Conservation (phyloP, 2,797 vertebrate genomes). For the Phoeniculus purpureus region DNA sequence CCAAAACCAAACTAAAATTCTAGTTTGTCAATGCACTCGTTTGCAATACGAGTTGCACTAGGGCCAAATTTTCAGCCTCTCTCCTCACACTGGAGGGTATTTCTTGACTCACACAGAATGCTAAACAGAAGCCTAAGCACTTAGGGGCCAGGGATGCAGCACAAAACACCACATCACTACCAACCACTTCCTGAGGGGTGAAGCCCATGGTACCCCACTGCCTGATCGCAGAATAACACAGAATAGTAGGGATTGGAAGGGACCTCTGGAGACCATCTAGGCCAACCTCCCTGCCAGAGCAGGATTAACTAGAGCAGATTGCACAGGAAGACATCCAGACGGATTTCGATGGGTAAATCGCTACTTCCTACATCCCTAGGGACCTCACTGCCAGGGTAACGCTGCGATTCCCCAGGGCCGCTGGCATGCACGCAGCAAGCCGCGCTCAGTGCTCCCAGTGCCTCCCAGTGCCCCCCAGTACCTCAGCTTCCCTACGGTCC, state of each 20-base stretch:
- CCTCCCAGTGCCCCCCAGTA: slow-evolving; percentile 14
- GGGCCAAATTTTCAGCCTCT: background rate
- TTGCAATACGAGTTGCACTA: background rate
- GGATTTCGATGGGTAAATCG: background rate
- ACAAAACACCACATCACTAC: background rate
- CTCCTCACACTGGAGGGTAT: background rate
- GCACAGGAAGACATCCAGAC: too few relatives aligned
- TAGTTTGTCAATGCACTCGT: background rate
- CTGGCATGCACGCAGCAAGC: background rate
- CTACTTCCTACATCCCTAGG: background rate
- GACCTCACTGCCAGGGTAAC: background rate
- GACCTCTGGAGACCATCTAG: too few relatives aligned
- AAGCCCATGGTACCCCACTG: background rate
- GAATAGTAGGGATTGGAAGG: too few relatives aligned
- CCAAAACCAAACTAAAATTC: background rate
- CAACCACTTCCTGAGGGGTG: background rate
- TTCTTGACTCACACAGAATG: background rate
- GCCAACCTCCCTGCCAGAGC: too few relatives aligned
- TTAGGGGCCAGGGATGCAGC: background rate
- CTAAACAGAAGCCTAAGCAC: background rate
- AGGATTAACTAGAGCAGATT: too few relatives aligned
- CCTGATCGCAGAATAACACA: background rate
- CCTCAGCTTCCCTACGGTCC: background rate
- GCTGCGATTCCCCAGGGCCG: background rate
- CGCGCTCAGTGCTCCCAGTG: background rate